These are phyloP conservation scores for Venusia cambrica DNA, from an alignment of 2,888 invertebrate species.

Conservation along the genomic window DNA sequence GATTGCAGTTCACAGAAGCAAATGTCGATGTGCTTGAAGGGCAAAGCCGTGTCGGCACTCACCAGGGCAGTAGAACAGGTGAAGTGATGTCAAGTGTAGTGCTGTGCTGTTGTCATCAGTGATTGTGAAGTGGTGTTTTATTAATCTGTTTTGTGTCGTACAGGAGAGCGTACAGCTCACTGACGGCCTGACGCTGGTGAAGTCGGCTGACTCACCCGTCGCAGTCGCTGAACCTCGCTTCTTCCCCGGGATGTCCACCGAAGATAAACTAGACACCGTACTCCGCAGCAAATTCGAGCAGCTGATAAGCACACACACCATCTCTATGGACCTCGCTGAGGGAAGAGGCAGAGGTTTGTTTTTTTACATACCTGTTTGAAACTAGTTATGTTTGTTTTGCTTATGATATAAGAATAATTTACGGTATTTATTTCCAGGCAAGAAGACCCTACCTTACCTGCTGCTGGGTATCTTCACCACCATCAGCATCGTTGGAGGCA, in stretches of 20 bases:
- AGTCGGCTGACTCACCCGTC: constrained; percentile 77
- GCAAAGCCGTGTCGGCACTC: constrained; percentile 81
- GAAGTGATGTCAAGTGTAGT: constrained; percentile 39
- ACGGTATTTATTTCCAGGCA: constrained; percentile 56
- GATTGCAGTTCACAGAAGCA: constrained; percentile 83
- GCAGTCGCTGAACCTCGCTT: constrained; percentile 80
- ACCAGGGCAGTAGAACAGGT: constrained; percentile 82
- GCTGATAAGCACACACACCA: constrained; percentile 83
- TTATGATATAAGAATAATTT: constrained; percentile 6
- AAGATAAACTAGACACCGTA: constrained; percentile 79
- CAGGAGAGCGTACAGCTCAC: constrained; percentile 82
- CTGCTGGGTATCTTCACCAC: constrained; percentile 83
- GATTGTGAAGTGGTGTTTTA: constrained; percentile 40
- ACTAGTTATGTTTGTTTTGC: background rate
- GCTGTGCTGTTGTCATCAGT: constrained; percentile 31
- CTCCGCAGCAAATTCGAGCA: constrained; percentile 79
- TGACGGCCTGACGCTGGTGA: constrained; percentile 82
- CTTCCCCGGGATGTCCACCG: constrained; percentile 75
- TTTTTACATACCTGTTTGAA: constrained; percentile 1
- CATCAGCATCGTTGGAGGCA: constrained; percentile 85
- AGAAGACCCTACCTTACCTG: constrained; percentile 80
- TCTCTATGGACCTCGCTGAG: constrained; percentile 83
- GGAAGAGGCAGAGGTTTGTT: constrained; percentile 74
- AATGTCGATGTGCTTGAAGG: constrained; percentile 82
- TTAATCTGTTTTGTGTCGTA: constrained; percentile 40